These are phyloP conservation scores for Ormyrus pomaceus DNA, from an alignment of 2,888 invertebrate species.

Conservation along the genomic window DNA sequence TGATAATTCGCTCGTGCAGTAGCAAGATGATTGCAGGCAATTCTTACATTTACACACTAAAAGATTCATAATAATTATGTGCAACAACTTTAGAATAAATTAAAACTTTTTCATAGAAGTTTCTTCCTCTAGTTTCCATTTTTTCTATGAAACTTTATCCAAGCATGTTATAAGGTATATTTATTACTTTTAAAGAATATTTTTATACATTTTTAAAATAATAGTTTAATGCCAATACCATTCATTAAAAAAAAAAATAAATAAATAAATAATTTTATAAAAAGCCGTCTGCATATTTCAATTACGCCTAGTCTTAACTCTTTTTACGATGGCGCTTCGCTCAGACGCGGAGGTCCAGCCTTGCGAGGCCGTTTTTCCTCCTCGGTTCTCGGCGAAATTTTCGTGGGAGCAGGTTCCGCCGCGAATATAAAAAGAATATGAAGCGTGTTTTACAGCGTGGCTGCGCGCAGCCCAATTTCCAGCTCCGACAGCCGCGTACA, in stretches of 20 bases:
- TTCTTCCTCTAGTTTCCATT: no score
- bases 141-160: no score
- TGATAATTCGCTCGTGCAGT: no score
- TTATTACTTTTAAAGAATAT: no score
- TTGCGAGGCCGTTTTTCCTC: background rate
- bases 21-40: no score
- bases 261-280: constrained; percentile 32
- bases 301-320: constrained; percentile 42
- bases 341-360: background rate
- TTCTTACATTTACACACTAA: no score
- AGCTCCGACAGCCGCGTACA: constrained; percentile 57
- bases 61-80: no score
- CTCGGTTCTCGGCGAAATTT: constrained; percentile 54
- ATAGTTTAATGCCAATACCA: no score
- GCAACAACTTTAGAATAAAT: no score
- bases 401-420: constrained; percentile 27
- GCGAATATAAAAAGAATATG: constrained; percentile 61
- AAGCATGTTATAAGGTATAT: no score
- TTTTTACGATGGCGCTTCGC: constrained; percentile 40
- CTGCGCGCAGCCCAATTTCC: constrained; percentile 56
- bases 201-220: background rate
- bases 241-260: no score
- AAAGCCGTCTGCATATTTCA: constrained; percentile 35
- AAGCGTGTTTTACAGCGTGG: constrained; percentile 64
- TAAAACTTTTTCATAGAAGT: no score